Base-by-base conservation (phyloP, 2,888 invertebrate species). In the Blomia tropicalis region DNA sequence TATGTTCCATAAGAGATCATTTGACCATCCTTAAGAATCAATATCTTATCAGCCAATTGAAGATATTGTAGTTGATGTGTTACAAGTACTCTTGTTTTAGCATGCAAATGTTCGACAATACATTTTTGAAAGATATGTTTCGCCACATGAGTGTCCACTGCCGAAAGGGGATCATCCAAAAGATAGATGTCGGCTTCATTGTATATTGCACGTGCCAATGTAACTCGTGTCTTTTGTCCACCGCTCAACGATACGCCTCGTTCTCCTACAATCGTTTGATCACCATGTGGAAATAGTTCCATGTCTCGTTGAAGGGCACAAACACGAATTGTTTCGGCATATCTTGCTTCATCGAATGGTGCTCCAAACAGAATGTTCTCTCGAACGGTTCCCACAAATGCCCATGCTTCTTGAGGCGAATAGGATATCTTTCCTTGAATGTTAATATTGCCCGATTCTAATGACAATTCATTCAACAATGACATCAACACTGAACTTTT, bases 331-430 rank as follows among this genome's bases (percentile, higher is more conserved):
- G 71, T 72, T 68, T 69, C 69, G 30, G 74, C 70, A 69, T 77
- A 82, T 67, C 75, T 75, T 54, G 74, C 74, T 32, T 76, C 72
- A 64, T 81, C 77, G 67, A 76, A 80, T 66, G 80, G 77, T 70
- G 79, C 80, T 0, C 92, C 93, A 74, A 96, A 95, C 1, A 91
- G 74, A 67, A 96, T 89, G 73, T 96, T 96, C 70, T 93, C 89
- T 11, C 87, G 79, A 0, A 96, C 83, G 65, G 86, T 85, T 1
- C 79, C 79, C 7, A 56, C 54, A 36, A 61, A 61, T 27, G 61
- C 54, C 61, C 61, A 61, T 3, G 54, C 31, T 32, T 61, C 61
- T n/a, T 63, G 63, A 5, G 63, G 53, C 14, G 63, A 25, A 29
- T 63, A 63, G 1, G 60, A n/a, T 4, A 63, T 11, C 23, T 22